Evolutionary conservation across 1,140 invertebrate species (phyloP).

Genomic region (Drosophila bifasciata): DNA sequence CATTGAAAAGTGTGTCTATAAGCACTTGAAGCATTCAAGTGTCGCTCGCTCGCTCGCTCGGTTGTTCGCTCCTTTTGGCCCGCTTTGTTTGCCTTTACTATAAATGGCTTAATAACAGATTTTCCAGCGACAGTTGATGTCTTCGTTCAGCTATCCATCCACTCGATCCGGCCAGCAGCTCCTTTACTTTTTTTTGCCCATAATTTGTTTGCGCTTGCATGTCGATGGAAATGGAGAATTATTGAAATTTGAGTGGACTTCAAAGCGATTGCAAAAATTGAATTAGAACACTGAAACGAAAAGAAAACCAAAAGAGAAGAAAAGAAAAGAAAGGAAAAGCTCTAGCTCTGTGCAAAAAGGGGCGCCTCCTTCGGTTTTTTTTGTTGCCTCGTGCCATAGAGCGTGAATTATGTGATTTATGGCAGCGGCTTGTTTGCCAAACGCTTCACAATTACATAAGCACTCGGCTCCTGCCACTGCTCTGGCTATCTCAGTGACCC

Average conservation of each 20-base stretch:
- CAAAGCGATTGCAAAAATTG: conserved; percentile 73
- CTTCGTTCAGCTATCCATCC: conserved; percentile 28
- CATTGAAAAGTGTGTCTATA: conserved; percentile 78
- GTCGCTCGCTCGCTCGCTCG: conserved; percentile 46
- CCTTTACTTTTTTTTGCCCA: conserved; percentile 39
- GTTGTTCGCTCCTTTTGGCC: background rate
- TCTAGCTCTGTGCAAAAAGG: background rate
- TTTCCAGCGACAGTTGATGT: conserved; percentile 65
- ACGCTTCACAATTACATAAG: conserved; percentile 77
- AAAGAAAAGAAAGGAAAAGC: conserved; percentile 51
- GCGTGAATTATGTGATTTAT: conserved; percentile 82
- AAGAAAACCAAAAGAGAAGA: background rate
- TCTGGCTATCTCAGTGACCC: background rate
- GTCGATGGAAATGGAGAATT: conserved; percentile 67
- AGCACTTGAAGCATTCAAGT: conserved; percentile 68
- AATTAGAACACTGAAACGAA: conserved; percentile 50
- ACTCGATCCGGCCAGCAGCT: conserved; percentile 9
- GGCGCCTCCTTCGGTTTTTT: background rate
- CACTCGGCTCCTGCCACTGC: conserved; percentile 21
- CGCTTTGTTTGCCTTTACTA: conserved; percentile 59
- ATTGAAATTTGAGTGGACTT: conserved; percentile 82
- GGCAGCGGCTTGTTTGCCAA: conserved; percentile 70
- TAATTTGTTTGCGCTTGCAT: conserved; percentile 69
- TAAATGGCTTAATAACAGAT: conserved; percentile 72
- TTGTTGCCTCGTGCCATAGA: conserved; percentile 32